Conservation (phyloP, 2,113 vertebrate genomes). For the Xiphophorus hellerii region DNA sequence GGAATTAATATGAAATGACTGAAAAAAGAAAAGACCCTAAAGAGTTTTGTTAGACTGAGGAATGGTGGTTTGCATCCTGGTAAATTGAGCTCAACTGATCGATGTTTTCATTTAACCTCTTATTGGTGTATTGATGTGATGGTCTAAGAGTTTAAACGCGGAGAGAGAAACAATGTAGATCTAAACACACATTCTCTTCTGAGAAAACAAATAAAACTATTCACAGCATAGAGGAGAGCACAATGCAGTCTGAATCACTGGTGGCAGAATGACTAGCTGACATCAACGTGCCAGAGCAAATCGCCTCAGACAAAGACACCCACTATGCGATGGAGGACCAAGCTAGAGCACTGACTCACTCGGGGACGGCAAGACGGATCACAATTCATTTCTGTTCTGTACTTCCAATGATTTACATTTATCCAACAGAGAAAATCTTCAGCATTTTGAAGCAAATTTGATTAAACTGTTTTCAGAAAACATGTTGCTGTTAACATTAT, state of each 20-base stretch:
- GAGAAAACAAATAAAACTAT: no score
- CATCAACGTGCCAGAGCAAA: not conserved
- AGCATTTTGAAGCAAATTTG: not conserved
- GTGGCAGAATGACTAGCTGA: not conserved
- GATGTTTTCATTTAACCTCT: no score
- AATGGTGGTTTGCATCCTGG: no score
- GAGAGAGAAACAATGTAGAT: no score
- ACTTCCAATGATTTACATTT: not conserved
- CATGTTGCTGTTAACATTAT: not conserved
- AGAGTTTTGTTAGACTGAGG: not conserved
- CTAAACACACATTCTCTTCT: no score
- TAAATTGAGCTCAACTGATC: no score
- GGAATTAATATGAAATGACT: not conserved
- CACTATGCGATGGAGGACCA: not conserved
- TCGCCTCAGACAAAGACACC: not conserved
- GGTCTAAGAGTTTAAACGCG: no score
- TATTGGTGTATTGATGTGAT: no score
- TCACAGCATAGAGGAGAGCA: not conserved
- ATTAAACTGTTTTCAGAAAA: not conserved
- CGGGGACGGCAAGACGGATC: not conserved
- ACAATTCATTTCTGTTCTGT: not conserved
- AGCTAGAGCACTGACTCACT: not conserved
- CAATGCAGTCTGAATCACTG: not conserved
- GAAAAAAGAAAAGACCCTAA: not conserved
- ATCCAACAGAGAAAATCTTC: not conserved